Percentiles rank a stretch among this genome's conserved stretches.
These are phyloP conservation scores for Pseudochromis fuscus DNA, from an alignment of 2,797 vertebrate species.

Conservation along the genomic window DNA sequence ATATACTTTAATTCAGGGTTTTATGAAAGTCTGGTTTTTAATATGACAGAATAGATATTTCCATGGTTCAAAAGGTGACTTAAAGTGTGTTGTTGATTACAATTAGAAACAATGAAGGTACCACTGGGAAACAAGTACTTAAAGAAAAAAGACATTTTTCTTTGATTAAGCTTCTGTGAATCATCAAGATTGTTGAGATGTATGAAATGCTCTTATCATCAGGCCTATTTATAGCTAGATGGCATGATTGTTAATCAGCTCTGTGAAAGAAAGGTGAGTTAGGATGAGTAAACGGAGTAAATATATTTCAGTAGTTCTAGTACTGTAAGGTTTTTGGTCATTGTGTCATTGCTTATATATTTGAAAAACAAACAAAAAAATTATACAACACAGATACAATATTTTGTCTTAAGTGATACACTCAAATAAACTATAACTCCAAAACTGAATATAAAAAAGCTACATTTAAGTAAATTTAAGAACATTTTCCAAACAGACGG, in stretches of 20 bases:
- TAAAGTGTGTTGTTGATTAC: conserved; percentile 33
- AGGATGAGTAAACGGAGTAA: background rate
- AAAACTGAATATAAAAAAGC: too few relatives aligned
- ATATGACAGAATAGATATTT: conserved; percentile 37
- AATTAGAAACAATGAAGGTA: conserved; percentile 30
- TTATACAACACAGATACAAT: background rate
- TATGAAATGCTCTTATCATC: conserved; percentile 50
- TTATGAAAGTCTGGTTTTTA: conserved; percentile 13
- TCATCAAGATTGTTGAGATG: conserved; percentile 45
- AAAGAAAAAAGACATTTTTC: conserved; percentile 8
- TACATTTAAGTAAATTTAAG: background rate
- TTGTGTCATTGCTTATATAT: too few relatives aligned
- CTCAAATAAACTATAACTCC: too few relatives aligned
- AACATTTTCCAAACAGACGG: background rate
- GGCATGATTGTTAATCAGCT: conserved; percentile 42
- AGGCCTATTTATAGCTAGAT: conserved; percentile 21
- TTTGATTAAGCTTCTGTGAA: conserved; percentile 46
- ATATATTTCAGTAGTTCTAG: background rate
- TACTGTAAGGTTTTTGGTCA: too few relatives aligned
- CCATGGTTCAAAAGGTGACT: conserved; percentile 45
- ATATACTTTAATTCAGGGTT: too few relatives aligned
- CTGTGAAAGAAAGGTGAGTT: conserved; percentile 4
- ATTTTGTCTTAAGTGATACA: background rate
- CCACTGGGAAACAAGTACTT: conserved; percentile 7
- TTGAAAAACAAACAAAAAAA: conserved; percentile 12